Evolutionary conservation across 2,797 vertebrate genomes (phyloP).

Genomic region (Anabacerthia variegaticeps): DNA sequence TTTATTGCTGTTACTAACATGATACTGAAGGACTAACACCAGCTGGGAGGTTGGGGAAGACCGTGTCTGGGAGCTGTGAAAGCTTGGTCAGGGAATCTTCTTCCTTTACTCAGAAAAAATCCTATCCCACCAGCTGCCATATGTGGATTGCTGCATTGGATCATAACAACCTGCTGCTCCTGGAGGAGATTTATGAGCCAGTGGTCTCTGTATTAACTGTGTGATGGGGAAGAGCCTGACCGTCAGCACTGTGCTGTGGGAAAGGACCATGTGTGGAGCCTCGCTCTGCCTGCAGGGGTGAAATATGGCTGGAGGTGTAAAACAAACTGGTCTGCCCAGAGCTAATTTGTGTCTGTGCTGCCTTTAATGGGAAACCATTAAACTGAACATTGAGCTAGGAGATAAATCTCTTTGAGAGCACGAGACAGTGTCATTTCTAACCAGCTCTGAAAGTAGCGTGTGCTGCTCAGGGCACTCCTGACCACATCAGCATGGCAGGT

Average conservation of each 20-base stretch:
- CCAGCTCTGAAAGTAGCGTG: accelerated
- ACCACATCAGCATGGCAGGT: neutral
- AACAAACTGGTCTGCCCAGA: neutral
- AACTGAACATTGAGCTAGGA: neutral
- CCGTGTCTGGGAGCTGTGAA: neutral
- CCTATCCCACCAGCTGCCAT: neutral
- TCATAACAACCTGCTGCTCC: neutral
- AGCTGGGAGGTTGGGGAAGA: neutral
- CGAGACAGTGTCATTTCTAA: neutral
- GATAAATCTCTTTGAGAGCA: constrained; percentile 1
- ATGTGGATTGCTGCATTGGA: neutral
- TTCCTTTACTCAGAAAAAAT: neutral
- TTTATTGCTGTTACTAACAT: neutral
- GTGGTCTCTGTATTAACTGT: neutral
- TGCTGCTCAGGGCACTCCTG: neutral
- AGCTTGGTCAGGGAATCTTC: neutral
- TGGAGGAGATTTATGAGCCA: neutral
- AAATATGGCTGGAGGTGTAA: neutral
- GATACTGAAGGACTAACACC: neutral
- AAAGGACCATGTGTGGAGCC: neutral
- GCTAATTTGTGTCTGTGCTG: neutral
- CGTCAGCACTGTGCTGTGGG: neutral
- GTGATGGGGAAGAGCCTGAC: neutral
- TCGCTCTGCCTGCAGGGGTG: neutral
- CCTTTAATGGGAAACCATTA: constrained; percentile 17